Percentiles rank a stretch among this genome's conserved stretches.
Conservation (phyloP, 2,888 invertebrate species). For the Cephonodes hylas region DNA sequence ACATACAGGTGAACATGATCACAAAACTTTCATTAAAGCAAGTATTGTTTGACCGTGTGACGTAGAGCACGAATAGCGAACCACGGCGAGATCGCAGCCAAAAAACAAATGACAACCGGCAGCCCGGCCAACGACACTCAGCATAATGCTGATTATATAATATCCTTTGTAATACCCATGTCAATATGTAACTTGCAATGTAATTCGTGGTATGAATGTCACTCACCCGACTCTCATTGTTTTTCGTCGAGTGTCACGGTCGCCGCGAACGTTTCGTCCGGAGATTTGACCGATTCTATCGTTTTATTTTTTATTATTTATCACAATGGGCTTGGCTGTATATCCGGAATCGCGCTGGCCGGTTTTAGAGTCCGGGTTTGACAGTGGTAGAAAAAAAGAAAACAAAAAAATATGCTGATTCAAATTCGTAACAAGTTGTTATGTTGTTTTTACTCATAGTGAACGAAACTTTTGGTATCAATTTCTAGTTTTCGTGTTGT, state of each 20-base stretch:
- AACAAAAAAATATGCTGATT: background rate
- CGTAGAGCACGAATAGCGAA: too few relatives aligned
- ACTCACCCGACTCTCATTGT: constrained; percentile 14
- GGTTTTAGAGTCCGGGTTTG: background rate
- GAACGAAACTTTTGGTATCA: too few relatives aligned
- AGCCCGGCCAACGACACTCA: background rate
- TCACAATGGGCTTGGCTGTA: background rate
- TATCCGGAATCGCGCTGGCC: background rate
- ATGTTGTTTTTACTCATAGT: background rate
- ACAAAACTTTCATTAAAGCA: too few relatives aligned
- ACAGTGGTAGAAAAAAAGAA: background rate
- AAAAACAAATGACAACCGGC: background rate
- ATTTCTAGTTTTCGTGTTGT: too few relatives aligned
- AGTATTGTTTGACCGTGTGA: too few relatives aligned
- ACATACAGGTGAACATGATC: too few relatives aligned
- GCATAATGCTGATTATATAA: background rate
- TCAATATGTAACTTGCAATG: constrained; percentile 11
- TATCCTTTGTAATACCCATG: constrained; percentile 9
- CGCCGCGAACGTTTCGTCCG: background rate
- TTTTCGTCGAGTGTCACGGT: background rate
- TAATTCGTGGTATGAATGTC: constrained; percentile 10
- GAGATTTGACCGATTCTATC: background rate
- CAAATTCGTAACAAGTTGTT: background rate
- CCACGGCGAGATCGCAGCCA: too few relatives aligned
- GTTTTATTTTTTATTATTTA: background rate